phyloP scores from a whole-genome alignment of 1,140 invertebrate species.

The Leguminivora glycinivorella region DNA sequence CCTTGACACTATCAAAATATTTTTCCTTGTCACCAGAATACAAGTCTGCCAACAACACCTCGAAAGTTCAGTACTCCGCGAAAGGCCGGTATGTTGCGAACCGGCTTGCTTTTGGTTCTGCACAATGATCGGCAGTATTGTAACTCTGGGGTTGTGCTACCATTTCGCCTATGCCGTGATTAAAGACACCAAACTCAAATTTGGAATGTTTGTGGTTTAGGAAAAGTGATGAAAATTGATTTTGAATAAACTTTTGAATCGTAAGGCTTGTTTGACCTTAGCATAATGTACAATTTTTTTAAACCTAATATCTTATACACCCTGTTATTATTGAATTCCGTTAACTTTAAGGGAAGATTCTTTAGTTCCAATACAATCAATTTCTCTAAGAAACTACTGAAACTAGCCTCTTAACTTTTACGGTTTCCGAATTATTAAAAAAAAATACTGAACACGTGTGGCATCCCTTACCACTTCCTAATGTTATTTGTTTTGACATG shows the following conservation, averaged over 20 bases:
- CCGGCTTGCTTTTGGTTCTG: slow-evolving; percentile 61
- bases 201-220: slow-evolving; percentile 56
- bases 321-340: no score
- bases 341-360: no score
- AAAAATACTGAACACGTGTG: no score
- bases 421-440: no score
- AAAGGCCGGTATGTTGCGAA: slow-evolving; percentile 52
- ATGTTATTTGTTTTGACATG: no score
- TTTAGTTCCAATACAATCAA: no score
- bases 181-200: slow-evolving; percentile 59
- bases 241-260: background rate
- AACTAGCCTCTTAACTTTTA: no score
- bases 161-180: slow-evolving; percentile 60
- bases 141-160: slow-evolving; percentile 56
- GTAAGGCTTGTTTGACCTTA: no score
- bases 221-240: background rate
- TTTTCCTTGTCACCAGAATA: background rate
- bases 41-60: background rate
- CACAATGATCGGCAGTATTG: slow-evolving; percentile 50
- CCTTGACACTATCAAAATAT: background rate
- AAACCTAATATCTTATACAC: no score
- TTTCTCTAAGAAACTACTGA: no score
- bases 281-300: no score
- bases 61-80: background rate
- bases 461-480: no score